Evolutionary conservation across 2,888 invertebrate species (phyloP), one percentile per base, ranked within the genome.

Genomic region (Standfussiana lucernea): DNA sequence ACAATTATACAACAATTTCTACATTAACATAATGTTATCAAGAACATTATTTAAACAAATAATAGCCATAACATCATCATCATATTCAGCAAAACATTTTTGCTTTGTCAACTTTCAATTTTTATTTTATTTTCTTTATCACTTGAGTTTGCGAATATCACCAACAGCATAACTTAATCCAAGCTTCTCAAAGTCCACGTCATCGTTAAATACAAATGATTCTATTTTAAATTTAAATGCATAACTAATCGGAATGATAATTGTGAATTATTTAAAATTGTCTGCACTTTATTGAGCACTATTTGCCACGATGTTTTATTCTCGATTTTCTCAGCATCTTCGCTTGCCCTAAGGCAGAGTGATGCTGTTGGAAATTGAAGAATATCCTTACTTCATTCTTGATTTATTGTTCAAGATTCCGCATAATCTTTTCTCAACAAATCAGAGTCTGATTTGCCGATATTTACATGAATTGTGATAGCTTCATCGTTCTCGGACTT

Each of bases 381-480:
- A 79, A 82, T 73, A 84, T 85, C 68, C 24, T 37, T 56, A 61
- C 35, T 66, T 15, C 15, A 77, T 72, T 68, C 77, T 35, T 50
- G 66, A 78, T 79, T 75, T 74, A 67, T 77, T 64, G 75, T 73
- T 89, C 91, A 94, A 71, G 93, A 91, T 79, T 94, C 94, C 24
- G 85, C 79, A 71, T 91, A 92, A 77, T 95, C 94, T 89, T 94
- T 95, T 65, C 93, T 91, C 21, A 85, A 65, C 47, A 89, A 73
- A 59, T 93, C 93, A 3, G 90, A 79, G 45, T 95, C 94, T 56
- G 95, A 91, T 90, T 95, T 96, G 2, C 93, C 94, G 70, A 96
- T 96, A 83, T 96, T 96, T 1, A 96, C 96, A 83, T 96, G 96
- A 59, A 96, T 96, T 2, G 96, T 96, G 35, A 96, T 96, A 18